Conservation (phyloP, 1,140 invertebrate genomes). For the Rhopalosiphum padi region DNA sequence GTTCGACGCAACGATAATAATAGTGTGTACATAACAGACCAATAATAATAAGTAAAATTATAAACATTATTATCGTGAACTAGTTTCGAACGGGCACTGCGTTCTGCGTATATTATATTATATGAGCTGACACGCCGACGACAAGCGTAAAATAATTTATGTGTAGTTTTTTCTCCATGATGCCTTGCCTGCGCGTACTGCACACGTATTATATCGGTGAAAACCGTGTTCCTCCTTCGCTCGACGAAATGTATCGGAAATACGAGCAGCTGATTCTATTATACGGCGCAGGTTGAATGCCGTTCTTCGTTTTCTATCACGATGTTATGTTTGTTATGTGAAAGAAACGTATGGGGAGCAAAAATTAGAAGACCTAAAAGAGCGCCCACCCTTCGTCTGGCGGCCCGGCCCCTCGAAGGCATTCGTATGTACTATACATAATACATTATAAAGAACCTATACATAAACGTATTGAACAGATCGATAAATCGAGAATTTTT, state of each 20-base stretch:
- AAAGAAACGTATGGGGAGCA: background rate
- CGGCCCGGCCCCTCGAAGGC: background rate
- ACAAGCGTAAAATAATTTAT: constrained; percentile 14
- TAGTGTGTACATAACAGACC: background rate
- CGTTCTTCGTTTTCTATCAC: background rate
- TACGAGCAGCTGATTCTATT: constrained; percentile 8
- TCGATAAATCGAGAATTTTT: background rate
- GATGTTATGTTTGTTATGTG: background rate
- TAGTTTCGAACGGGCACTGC: background rate
- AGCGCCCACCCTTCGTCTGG: background rate
- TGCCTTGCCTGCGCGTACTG: background rate
- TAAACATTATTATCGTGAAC: background rate
- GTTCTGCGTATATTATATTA: background rate
- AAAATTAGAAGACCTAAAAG: constrained; percentile 11
- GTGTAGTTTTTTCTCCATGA: background rate
- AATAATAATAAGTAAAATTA: background rate
- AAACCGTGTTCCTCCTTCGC: background rate
- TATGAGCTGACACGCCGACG: background rate
- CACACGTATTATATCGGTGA: background rate
- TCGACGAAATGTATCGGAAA: background rate
- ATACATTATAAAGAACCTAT: background rate
- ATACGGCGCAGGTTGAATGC: background rate
- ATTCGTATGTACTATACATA: background rate
- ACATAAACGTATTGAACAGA: background rate
- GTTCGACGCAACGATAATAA: background rate